Conservation (phyloP, 2,113 vertebrate genomes). For the Haliaeetus leucogaster region DNA sequence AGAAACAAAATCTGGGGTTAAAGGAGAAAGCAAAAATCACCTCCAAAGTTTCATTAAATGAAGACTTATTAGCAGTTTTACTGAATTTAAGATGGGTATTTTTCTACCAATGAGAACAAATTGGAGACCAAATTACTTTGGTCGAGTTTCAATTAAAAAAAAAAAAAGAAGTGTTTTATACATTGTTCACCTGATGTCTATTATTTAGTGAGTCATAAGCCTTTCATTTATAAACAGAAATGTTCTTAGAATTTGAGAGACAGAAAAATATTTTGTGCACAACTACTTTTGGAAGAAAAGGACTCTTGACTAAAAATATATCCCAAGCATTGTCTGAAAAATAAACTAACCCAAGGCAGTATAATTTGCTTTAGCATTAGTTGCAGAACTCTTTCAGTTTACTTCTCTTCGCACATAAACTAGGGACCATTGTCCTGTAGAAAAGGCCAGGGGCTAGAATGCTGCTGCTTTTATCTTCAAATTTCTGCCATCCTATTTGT, state of each 20-base stretch:
- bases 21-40: background rate
- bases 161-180: background rate
- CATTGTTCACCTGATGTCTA: background rate
- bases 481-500: background rate
- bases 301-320: background rate
- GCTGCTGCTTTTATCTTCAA: background rate
- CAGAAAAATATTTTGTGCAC: background rate
- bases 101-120: background rate
- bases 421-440: background rate
- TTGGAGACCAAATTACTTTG: background rate
- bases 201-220: background rate
- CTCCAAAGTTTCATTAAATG: background rate
- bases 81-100: background rate
- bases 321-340: background rate
- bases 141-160: background rate
- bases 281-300: background rate
- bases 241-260: conserved; percentile 8
- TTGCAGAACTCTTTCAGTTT: background rate
- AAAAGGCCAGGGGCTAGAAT: background rate
- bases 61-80: background rate
- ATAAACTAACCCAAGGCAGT: background rate
- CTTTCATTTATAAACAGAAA: conserved; percentile 8
- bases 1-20: background rate
- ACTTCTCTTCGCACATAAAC: background rate
- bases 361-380: background rate